Conservation (phyloP, 1,140 invertebrate genomes). For the Drosophila pallidifrons region DNA sequence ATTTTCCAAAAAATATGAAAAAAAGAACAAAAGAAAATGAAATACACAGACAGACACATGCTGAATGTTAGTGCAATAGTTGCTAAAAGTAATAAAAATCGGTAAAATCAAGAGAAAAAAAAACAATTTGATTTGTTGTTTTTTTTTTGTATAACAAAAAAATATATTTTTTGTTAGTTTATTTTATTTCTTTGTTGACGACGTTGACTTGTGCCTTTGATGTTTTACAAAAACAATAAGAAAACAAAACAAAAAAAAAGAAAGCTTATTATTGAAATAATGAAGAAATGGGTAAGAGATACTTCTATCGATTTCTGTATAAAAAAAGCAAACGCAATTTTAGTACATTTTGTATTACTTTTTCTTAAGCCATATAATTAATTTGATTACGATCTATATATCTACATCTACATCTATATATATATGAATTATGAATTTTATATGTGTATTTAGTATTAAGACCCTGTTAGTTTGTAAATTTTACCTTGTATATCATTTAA, state of each 20-base stretch:
- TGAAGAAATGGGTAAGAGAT: slow-evolving; percentile 32
- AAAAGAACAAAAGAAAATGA: slow-evolving; percentile 45
- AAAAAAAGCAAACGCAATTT: slow-evolving; percentile 40
- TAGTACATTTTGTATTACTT: slow-evolving; percentile 73
- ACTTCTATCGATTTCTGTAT: slow-evolving; percentile 21
- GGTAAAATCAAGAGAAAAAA: slow-evolving; percentile 35
- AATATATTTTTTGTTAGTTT: slow-evolving; percentile 61
- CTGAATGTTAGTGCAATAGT: slow-evolving; percentile 63
- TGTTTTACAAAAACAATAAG: slow-evolving; percentile 64
- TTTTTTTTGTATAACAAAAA: slow-evolving; percentile 20
- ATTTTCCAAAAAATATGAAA: slow-evolving; percentile 25
- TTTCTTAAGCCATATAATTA: slow-evolving; percentile 74
- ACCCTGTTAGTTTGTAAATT: slow-evolving; percentile 64
- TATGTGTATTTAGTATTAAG: slow-evolving; percentile 77
- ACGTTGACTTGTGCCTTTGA: slow-evolving; percentile 85
- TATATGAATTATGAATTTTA: slow-evolving; percentile 65
- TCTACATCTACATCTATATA: slow-evolving; percentile 21
- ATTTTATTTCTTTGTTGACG: slow-evolving; percentile 79
- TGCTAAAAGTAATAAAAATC: slow-evolving; percentile 37
- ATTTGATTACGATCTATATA: slow-evolving; percentile 41
- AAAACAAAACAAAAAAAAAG: slow-evolving; percentile 37
- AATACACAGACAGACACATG: slow-evolving; percentile 66
- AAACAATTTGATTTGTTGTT: slow-evolving; percentile 26
- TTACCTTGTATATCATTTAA: slow-evolving; percentile 80
- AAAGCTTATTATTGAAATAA: slow-evolving; percentile 19